Conservation (phyloP, 2,888 invertebrate species). For the Caenorhabditis doughertyi region DNA sequence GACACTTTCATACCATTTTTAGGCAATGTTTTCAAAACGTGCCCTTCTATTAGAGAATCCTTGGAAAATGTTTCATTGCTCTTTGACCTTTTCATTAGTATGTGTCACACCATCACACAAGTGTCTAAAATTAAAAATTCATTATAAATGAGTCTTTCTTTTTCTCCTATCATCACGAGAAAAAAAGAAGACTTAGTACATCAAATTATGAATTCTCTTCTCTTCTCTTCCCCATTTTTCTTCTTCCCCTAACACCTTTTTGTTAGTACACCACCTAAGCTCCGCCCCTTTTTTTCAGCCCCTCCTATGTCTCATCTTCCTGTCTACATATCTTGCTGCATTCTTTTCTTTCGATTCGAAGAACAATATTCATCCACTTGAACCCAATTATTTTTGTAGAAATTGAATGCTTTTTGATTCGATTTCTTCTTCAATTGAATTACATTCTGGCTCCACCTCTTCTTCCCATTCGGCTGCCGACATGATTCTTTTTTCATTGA, state of each 20-base stretch:
- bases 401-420: constrained; percentile 37
- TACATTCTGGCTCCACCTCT: neutral
- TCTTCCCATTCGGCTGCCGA: constrained; percentile 8
- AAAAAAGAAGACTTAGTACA: too few species aligned
- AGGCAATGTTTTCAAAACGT: too few species aligned
- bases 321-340: neutral
- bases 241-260: neutral
- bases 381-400: neutral
- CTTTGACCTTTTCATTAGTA: too few species aligned
- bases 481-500: constrained; percentile 60
- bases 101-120: too few species aligned
- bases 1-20: too few species aligned
- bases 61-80: too few species aligned
- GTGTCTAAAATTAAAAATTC: too few species aligned
- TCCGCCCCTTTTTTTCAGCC: constrained; percentile 15
- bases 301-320: neutral
- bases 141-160: constrained; percentile 5
- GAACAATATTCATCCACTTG: too few species aligned
- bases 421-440: neutral
- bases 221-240: neutral
- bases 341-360: neutral
- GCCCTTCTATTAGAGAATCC: too few species aligned
- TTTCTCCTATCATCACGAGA: neutral
- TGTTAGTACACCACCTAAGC: constrained; percentile 8
- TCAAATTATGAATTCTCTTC: constrained; percentile 19